Evolutionary conservation across 2,797 vertebrate genomes (phyloP).

Genomic region (Periparus ater): DNA sequence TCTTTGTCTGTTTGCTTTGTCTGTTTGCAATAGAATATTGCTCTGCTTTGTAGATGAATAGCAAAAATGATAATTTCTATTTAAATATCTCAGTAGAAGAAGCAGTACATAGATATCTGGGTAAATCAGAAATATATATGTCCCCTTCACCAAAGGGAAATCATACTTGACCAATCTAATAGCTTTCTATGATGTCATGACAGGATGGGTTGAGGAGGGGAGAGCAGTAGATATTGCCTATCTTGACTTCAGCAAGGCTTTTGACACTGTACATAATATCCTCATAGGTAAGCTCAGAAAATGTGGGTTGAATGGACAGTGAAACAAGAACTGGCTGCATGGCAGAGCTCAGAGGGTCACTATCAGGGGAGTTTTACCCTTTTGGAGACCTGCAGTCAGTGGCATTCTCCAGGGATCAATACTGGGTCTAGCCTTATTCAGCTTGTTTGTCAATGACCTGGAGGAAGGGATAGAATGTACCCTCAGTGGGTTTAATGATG

Average conservation of each 20-base stretch:
- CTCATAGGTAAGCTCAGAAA: neutral
- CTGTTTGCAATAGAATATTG: neutral
- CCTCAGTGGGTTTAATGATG: neutral
- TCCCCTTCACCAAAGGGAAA: neutral
- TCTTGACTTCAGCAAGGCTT: neutral
- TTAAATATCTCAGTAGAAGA: neutral
- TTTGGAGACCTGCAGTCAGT: neutral
- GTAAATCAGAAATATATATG: neutral
- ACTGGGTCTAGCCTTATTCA: rapidly evolving
- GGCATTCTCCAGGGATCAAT: neutral
- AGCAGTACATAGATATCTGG: neutral
- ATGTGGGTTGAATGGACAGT: neutral
- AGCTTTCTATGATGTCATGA: neutral
- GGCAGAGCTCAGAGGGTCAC: neutral
- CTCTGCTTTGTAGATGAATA: neutral
- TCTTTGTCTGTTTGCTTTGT: neutral
- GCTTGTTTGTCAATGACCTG: neutral
- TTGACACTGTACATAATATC: neutral
- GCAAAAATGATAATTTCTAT: neutral
- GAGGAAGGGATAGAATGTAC: neutral
- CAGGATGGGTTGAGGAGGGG: neutral
- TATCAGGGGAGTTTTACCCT: neutral
- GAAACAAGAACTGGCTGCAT: neutral
- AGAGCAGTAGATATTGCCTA: neutral
- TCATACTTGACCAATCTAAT: neutral